Conservation (phyloP, 2,888 invertebrate genomes). For the Pollenia angustigena region DNA sequence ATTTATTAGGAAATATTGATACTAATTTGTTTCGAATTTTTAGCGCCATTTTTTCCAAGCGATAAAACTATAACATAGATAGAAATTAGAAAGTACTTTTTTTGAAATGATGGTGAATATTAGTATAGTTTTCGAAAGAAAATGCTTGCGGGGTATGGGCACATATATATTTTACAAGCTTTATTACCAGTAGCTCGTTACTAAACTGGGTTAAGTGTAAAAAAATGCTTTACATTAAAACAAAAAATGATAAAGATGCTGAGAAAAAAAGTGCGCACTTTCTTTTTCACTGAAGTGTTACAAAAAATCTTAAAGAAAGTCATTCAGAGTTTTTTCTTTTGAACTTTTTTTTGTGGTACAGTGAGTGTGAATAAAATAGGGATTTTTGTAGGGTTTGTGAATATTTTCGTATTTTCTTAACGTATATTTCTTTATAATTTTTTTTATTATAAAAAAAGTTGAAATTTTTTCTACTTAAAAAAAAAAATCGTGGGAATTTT, state of each 20-base stretch:
- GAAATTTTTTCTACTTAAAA: no score
- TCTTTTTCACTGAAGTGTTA: constrained; percentile 16
- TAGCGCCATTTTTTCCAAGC: no score
- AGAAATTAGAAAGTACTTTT: no score
- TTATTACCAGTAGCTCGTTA: constrained; percentile 60
- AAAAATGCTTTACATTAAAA: constrained; percentile 35
- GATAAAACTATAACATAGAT: no score
- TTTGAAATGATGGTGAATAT: no score
- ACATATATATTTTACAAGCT: constrained; percentile 27
- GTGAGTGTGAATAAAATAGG: neutral
- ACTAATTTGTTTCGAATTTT: no score
- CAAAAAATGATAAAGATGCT: constrained; percentile 1
- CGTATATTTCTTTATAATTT: no score
- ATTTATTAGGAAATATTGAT: no score
- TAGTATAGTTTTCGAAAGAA: no score
- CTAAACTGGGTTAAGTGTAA: constrained; percentile 68
- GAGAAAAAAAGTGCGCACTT: constrained; percentile 1
- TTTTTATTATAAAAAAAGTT: no score
- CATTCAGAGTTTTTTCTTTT: constrained; percentile 20
- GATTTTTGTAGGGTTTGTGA: neutral
- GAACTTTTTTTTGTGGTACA: neutral
- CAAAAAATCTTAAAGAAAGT: constrained; percentile 39
- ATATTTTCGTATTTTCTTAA: neutral
- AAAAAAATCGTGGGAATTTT: no score
- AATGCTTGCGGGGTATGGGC: no score